Evolutionary conservation across 2,113 vertebrate genomes (phyloP).

Genomic region (Aptenodytes patagonicus): DNA sequence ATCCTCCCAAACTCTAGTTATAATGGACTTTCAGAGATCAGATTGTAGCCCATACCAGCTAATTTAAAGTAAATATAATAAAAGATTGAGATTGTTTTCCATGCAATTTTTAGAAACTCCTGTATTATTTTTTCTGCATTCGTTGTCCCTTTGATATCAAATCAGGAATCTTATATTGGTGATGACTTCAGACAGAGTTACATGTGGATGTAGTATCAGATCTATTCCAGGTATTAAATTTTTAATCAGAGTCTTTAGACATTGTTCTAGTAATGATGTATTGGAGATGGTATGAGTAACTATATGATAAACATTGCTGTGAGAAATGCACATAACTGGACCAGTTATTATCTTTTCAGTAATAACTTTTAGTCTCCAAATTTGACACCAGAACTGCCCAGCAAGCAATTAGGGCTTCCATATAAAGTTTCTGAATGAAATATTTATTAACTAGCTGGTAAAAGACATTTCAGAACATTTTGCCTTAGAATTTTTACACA

Average conservation of each 20-base stretch:
- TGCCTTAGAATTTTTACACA: not conserved
- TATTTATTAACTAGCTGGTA: not conserved
- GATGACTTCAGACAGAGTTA: not conserved
- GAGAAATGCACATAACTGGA: not conserved
- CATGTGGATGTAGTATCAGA: not conserved
- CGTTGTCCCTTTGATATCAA: not conserved
- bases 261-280: not conserved
- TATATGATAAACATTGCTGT: not conserved
- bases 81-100: not conserved
- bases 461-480: not conserved
- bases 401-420: not conserved
- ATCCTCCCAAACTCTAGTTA: not conserved
- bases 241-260: not conserved
- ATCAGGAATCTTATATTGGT: not conserved
- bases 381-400: not conserved
- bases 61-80: not conserved
- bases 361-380: not conserved
- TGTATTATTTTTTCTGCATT: not conserved
- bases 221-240: not conserved
- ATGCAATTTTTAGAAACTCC: not conserved
- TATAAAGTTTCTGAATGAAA: not conserved
- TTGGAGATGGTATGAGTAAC: not conserved
- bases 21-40: not conserved
- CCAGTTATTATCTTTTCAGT: not conserved
- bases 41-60: not conserved